Evolutionary conservation across 2,888 invertebrate genomes (phyloP).

Genomic region (Adela reaumurella): DNA sequence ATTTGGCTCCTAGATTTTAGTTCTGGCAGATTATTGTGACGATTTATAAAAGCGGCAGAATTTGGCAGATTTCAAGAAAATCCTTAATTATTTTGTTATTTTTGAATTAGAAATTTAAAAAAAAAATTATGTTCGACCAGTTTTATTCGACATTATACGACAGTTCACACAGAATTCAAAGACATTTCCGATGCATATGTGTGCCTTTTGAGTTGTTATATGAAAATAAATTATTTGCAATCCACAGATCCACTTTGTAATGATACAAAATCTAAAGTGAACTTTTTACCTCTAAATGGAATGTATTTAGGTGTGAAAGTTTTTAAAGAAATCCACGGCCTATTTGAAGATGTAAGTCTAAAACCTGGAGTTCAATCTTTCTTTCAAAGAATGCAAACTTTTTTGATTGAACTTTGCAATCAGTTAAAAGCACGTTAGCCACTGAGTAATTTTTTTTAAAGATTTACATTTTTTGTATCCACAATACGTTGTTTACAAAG

Average conservation of each 20-base stretch:
- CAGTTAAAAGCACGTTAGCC: too few relatives aligned
- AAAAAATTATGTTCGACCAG: too few relatives aligned
- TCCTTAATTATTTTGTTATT: too few relatives aligned
- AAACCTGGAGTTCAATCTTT: slow-evolving; percentile 5
- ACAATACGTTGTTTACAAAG: too few relatives aligned
- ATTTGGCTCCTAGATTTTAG: too few relatives aligned
- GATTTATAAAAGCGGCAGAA: too few relatives aligned
- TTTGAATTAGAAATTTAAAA: too few relatives aligned
- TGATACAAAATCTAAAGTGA: slow-evolving; percentile 7
- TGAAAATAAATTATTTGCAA: slow-evolving; percentile 9
- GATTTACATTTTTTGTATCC: too few relatives aligned
- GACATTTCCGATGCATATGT: neutral
- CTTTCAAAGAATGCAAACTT: slow-evolving; percentile 2
- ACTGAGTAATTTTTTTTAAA: too few relatives aligned
- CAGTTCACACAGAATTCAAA: too few relatives aligned
- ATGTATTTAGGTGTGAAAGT: slow-evolving; percentile 9
- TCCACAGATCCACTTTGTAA: slow-evolving; percentile 6
- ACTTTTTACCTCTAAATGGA: slow-evolving; percentile 9
- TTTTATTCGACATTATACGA: neutral
- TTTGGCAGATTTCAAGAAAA: neutral
- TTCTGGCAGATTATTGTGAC: too few relatives aligned
- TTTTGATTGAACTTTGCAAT: too few relatives aligned
- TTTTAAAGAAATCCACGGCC: slow-evolving; percentile 3
- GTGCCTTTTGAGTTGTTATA: slow-evolving; percentile 9
- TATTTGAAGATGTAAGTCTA: slow-evolving; percentile 4